Evolutionary conservation across 2,797 vertebrate genomes (phyloP).

Genomic region (Falco biarmicus): DNA sequence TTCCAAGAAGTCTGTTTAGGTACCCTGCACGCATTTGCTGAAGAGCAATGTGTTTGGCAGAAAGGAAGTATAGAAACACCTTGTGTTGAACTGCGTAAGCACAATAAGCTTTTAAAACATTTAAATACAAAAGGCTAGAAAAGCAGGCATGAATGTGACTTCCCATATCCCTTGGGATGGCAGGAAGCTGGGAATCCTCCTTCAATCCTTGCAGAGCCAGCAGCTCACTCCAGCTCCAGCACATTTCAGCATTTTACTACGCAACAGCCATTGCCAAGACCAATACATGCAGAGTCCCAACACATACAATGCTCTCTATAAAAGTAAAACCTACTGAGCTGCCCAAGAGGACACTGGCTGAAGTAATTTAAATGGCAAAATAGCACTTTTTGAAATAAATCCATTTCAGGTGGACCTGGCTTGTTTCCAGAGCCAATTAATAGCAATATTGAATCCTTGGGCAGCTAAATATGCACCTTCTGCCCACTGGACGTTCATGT

Average conservation of each 20-base stretch:
- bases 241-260: neutral
- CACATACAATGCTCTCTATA: neutral
- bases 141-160: neutral
- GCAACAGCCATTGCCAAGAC: neutral
- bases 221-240: neutral
- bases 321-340: neutral
- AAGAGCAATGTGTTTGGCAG: neutral
- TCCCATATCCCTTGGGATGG: neutral
- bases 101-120: neutral
- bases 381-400: neutral
- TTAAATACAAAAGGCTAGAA: neutral
- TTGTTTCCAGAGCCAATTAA: conserved; percentile 1
- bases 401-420: neutral
- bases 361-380: neutral
- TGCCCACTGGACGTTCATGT: neutral
- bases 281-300: neutral
- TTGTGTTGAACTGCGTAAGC: neutral
- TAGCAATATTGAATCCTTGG: neutral
- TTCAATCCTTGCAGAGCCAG: neutral
- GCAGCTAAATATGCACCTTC: neutral
- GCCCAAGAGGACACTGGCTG: neutral
- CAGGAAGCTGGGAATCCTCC: neutral
- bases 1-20: neutral
- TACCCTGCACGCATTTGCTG: neutral
- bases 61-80: neutral